Conservation (phyloP, 2,888 invertebrate genomes). For the Himalopsyche anomala region DNA sequence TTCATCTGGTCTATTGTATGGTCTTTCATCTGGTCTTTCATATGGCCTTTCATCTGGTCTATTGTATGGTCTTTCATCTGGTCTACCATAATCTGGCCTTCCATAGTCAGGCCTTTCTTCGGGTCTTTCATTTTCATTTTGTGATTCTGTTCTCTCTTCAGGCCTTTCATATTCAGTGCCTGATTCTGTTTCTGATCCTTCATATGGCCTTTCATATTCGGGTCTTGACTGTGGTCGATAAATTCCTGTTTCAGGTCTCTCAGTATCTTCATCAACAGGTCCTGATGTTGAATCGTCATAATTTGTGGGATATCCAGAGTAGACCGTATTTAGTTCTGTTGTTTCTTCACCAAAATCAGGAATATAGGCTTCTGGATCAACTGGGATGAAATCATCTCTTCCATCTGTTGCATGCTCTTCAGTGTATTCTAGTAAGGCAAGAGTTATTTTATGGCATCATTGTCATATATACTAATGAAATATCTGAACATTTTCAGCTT, state of each 20-base stretch:
- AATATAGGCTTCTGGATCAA: background rate
- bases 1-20: background rate
- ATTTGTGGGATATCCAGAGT: background rate
- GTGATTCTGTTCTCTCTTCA: background rate
- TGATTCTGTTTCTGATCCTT: background rate
- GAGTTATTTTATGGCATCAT: slow-evolving; percentile 8
- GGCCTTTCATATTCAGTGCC: background rate
- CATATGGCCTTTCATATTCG: background rate
- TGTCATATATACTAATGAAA: too few species aligned
- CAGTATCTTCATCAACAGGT: background rate
- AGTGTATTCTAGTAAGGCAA: background rate
- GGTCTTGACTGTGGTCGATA: background rate
- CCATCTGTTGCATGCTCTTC: background rate
- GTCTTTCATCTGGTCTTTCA: background rate
- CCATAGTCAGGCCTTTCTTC: background rate
- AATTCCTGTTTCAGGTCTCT: background rate
- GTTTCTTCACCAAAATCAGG: background rate
- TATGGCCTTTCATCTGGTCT: too few species aligned
- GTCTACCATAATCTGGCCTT: background rate
- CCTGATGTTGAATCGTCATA: background rate
- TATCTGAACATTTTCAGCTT: too few species aligned
- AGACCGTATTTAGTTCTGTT: background rate
- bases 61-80: background rate
- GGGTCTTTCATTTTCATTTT: background rate
- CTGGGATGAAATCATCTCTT: background rate